phyloP scores from a whole-genome alignment of 2,797 vertebrate genomes.

The Myripristis jacobus region DNA sequence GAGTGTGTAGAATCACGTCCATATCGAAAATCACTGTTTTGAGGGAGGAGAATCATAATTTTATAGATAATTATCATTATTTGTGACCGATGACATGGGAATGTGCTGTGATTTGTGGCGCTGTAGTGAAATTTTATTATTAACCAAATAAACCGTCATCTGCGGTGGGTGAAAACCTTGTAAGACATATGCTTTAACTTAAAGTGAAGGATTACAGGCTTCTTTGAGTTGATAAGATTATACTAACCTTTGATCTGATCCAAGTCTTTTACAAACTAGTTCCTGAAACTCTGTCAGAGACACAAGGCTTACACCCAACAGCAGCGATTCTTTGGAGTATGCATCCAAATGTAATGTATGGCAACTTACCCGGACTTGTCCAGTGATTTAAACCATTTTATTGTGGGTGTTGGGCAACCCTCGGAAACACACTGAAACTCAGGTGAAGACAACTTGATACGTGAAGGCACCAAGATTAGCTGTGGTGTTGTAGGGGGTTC shows the following conservation, averaged over 20 bases:
- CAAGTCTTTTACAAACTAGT: too few relatives aligned
- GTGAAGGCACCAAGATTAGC: not conserved
- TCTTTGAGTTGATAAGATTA: too few relatives aligned
- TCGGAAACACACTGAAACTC: slow-evolving; percentile 79
- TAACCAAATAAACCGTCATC: not conserved
- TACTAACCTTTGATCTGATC: too few relatives aligned
- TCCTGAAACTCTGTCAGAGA: too few relatives aligned
- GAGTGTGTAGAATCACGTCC: accelerated
- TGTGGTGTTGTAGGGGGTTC: slow-evolving; percentile 73
- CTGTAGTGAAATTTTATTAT: not conserved
- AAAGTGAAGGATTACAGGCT: too few relatives aligned
- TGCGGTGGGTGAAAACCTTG: too few relatives aligned
- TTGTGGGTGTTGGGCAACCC: slow-evolving; percentile 78
- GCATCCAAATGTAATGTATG: not conserved
- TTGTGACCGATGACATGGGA: too few relatives aligned
- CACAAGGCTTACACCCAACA: too few relatives aligned
- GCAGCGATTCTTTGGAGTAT: not conserved
- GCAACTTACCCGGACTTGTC: slow-evolving; percentile 58
- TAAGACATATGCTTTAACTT: too few relatives aligned
- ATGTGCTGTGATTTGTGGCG: too few relatives aligned
- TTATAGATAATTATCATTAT: not conserved
- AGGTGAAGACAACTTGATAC: accelerated
- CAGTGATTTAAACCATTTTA: slow-evolving; percentile 77
- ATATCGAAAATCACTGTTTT: not conserved
- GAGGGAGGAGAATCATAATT: not conserved